phyloP scores from a whole-genome alignment of 2,113 vertebrate species.

The Fukomys damarensis region DNA sequence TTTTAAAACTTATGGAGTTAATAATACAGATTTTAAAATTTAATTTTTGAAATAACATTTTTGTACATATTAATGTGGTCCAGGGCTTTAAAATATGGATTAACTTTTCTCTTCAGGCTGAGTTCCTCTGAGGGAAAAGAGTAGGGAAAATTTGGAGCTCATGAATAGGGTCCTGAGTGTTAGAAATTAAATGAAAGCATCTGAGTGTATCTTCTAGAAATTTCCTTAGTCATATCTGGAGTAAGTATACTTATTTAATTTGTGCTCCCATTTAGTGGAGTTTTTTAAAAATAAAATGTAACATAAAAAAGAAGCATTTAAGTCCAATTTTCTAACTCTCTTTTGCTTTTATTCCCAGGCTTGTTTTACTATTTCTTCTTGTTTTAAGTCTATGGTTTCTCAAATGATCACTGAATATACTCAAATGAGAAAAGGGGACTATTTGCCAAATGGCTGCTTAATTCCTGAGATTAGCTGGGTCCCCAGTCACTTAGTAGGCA shows the following conservation, averaged over 20 bases:
- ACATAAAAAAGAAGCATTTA: background rate
- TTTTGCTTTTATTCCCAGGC: background rate
- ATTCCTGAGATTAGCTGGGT: background rate
- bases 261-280: background rate
- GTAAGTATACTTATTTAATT: background rate
- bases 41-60: background rate
- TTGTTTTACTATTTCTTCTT: slow-evolving; percentile 44
- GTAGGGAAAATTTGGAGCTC: background rate
- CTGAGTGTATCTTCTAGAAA: background rate
- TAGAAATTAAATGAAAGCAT: background rate
- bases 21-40: background rate
- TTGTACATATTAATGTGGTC: background rate
- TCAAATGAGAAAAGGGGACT: background rate
- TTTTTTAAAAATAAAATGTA: background rate
- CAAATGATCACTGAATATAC: background rate
- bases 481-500: background rate
- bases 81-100: background rate
- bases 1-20: background rate
- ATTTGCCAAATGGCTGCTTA: background rate
- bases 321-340: background rate
- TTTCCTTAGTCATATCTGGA: background rate
- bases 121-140: background rate
- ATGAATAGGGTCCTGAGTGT: background rate
- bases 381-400: background rate
- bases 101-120: background rate